These are phyloP conservation scores for Wiebesia pumilae DNA, from an alignment of 1,140 invertebrate genomes.

Conservation along the genomic window DNA sequence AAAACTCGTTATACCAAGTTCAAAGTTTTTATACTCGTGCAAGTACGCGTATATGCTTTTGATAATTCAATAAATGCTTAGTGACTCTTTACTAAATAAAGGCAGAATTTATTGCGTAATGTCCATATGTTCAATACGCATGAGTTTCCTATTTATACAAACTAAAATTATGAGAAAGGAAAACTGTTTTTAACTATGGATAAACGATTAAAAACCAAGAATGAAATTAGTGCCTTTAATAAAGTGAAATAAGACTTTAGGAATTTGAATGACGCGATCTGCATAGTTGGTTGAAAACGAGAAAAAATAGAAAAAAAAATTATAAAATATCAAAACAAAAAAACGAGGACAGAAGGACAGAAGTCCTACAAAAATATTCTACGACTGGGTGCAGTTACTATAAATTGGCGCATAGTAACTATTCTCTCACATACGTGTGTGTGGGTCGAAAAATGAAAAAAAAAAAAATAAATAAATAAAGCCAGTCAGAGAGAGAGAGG, in stretches of 20 bases:
- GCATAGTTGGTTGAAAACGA: neutral
- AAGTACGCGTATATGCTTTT: no score
- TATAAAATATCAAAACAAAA: neutral
- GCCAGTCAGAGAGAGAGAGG: slow-evolving; percentile 10
- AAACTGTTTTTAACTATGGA: neutral
- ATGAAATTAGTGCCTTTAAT: neutral
- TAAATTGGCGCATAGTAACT: slow-evolving; percentile 63
- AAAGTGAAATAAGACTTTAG: no score
- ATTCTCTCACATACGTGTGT: slow-evolving; percentile 46
- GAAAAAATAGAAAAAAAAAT: neutral
- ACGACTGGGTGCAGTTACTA: slow-evolving; percentile 65
- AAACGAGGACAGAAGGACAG: slow-evolving; percentile 38
- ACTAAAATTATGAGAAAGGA: no score
- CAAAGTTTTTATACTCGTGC: no score
- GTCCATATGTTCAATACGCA: no score
- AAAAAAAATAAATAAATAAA: slow-evolving; percentile 20
- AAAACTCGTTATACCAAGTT: no score
- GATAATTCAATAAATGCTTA: no score
- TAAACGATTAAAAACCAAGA: neutral
- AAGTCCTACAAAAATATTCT: slow-evolving; percentile 68
- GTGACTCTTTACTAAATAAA: no score
- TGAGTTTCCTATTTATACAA: no score
- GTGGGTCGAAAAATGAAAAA: slow-evolving; percentile 39
- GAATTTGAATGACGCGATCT: no score
- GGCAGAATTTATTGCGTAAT: no score